Conservation (phyloP, 2,888 invertebrate species). For the Pachliopta kotzebuea region DNA sequence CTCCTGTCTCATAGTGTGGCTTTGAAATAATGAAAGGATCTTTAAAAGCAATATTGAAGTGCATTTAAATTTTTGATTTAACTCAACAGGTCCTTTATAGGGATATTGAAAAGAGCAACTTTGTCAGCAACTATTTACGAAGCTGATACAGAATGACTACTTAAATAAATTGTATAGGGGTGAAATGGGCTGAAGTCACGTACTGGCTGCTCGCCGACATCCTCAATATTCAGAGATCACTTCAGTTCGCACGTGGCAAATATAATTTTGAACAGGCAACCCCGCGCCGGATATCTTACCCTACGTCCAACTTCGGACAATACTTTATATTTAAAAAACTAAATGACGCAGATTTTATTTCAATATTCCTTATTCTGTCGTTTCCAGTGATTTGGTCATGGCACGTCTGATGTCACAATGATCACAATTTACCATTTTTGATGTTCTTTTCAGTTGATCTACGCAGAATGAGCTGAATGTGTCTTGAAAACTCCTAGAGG, state of each 20-base stretch:
- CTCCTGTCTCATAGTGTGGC: not conserved
- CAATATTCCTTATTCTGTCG: too few relatives aligned
- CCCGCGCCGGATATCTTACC: conserved; percentile 20
- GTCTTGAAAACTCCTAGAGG: too few relatives aligned
- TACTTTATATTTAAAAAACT: not conserved
- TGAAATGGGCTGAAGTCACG: conserved; percentile 31
- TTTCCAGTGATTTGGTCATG: too few relatives aligned
- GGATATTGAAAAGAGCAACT: conserved; percentile 27
- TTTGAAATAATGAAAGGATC: not conserved
- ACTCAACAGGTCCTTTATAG: conserved; percentile 7
- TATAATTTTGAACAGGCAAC: conserved; percentile 36
- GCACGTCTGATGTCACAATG: too few relatives aligned
- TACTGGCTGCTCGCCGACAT: conserved; percentile 35
- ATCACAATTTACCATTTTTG: too few relatives aligned
- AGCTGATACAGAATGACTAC: conserved; percentile 29
- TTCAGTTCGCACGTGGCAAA: conserved; percentile 48
- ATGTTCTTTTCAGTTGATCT: too few relatives aligned
- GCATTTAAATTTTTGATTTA: conserved; percentile 20
- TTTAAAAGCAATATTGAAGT: not conserved
- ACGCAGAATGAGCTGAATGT: too few relatives aligned
- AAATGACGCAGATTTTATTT: too few relatives aligned
- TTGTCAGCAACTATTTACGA: conserved; percentile 30
- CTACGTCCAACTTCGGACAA: not conserved
- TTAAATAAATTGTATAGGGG: conserved; percentile 32
- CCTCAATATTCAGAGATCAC: conserved; percentile 51